A percentile compares a stretch with the other conserved stretches of the same genome.
Conservation (phyloP, 2,113 vertebrate genomes). For the Eptatretus burgeri region DNA sequence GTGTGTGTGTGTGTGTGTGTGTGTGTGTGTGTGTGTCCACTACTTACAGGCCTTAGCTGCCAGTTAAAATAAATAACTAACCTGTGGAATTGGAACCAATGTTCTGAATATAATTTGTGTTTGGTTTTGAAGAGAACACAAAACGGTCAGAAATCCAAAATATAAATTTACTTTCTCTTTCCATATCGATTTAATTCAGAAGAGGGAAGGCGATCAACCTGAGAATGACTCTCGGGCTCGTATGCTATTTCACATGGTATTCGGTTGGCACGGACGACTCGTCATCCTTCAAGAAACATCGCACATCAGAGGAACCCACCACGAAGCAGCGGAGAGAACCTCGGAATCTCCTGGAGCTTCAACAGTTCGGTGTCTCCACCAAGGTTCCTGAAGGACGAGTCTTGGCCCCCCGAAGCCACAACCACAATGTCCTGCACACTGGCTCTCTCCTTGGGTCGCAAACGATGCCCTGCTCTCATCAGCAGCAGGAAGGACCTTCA, state of each 20-base stretch:
- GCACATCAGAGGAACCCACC: constrained; percentile 17
- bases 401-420: constrained; percentile 56
- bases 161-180: not conserved
- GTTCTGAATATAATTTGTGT: too few species aligned
- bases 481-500: too few species aligned
- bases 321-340: constrained; percentile 82
- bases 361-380: constrained; percentile 89
- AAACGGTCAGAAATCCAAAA: not conserved
- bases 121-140: not conserved
- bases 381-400: constrained; percentile 35
- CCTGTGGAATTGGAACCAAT: too few species aligned
- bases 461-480: too few species aligned
- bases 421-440: constrained; percentile 98
- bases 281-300: not conserved
- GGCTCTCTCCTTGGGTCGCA: constrained; percentile 39
- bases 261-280: too few species aligned
- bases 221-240: not conserved
- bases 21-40: too few species aligned
- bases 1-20: too few species aligned
- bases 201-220: not conserved
- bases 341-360: constrained; percentile 88
- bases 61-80: too few species aligned
- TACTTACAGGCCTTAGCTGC: too few species aligned
- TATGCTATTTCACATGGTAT: not conserved
- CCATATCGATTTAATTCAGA: constrained; percentile 8